A percentile compares a stretch with the other conserved stretches of the same genome.
Evolutionary conservation across 2,888 invertebrate species (phyloP).

Genomic region (Sacculina carcini): DNA sequence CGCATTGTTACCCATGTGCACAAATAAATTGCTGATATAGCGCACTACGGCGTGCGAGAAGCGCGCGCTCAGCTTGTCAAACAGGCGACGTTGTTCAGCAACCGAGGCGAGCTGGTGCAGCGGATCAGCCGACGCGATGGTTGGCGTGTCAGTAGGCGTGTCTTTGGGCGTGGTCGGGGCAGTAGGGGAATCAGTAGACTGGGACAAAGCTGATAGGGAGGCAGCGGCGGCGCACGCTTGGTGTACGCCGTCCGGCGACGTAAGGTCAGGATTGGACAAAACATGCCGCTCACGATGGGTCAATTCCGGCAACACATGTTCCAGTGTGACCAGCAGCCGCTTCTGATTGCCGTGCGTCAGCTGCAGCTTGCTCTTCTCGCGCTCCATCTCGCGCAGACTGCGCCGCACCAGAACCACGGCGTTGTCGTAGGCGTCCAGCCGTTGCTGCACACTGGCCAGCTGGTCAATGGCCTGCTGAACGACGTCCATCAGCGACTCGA

Average conservation of each 20-base stretch:
- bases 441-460: constrained; percentile 37
- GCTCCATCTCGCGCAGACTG: constrained; percentile 1
- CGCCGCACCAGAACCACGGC: not conserved
- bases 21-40: constrained; percentile 78
- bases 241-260: constrained; percentile 31
- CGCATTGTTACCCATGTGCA: constrained; percentile 54
- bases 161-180: too few species aligned
- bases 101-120: constrained; percentile 27
- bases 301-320: constrained; percentile 31
- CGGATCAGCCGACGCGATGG: too few species aligned
- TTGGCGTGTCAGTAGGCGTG: too few species aligned
- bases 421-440: constrained; percentile 2
- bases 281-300: constrained; percentile 36
- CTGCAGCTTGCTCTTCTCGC: constrained; percentile 1
- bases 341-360: not conserved
- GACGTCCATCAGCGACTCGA: constrained; percentile 39
- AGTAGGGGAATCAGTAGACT: too few species aligned
- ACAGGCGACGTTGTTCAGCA: constrained; percentile 47
- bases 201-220: not conserved
- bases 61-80: constrained; percentile 45
- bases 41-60: constrained; percentile 60
- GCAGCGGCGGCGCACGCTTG: constrained; percentile 21
- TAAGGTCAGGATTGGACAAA: constrained; percentile 43
- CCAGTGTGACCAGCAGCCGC: not conserved
- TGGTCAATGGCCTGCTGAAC: constrained; percentile 49